phyloP scores from a whole-genome alignment of 2,888 invertebrate species.

The Netelia inedita region DNA sequence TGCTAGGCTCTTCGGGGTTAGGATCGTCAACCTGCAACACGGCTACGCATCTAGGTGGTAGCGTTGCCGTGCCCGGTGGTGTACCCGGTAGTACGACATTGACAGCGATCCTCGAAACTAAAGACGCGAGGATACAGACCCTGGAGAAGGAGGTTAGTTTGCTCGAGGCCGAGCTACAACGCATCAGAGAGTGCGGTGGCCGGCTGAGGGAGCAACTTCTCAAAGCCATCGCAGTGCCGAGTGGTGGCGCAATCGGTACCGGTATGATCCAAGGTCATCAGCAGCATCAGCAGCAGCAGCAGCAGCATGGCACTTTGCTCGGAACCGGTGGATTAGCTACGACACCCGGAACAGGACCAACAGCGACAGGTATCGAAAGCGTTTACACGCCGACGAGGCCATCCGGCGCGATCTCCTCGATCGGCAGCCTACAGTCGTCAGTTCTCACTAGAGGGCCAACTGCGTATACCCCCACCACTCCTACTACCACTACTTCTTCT shows the following conservation, averaged over 20 bases:
- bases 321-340: conserved; percentile 78
- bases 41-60: conserved; percentile 81
- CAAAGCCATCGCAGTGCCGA: conserved; percentile 80
- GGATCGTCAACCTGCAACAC: conserved; percentile 71
- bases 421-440: conserved; percentile 78
- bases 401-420: conserved; percentile 65
- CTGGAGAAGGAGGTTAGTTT: conserved; percentile 94
- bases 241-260: conserved; percentile 61
- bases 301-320: conserved; percentile 85
- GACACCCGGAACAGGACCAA: conserved; percentile 86
- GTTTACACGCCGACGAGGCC: conserved; percentile 51
- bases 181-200: conserved; percentile 86
- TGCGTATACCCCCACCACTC: conserved; percentile 65
- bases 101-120: conserved; percentile 92
- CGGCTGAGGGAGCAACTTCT: conserved; percentile 82
- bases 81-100: conserved; percentile 90
- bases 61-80: conserved; percentile 83
- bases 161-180: conserved; percentile 92
- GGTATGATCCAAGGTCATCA: conserved; percentile 71
- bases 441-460: conserved; percentile 79
- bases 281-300: conserved; percentile 79
- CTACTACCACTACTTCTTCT: conserved; percentile 48
- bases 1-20: conserved; percentile 65
- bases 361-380: conserved; percentile 78
- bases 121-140: conserved; percentile 94